Base-by-base conservation (phyloP, 2,888 invertebrate genomes). In the Odiellus spinosus region DNA sequence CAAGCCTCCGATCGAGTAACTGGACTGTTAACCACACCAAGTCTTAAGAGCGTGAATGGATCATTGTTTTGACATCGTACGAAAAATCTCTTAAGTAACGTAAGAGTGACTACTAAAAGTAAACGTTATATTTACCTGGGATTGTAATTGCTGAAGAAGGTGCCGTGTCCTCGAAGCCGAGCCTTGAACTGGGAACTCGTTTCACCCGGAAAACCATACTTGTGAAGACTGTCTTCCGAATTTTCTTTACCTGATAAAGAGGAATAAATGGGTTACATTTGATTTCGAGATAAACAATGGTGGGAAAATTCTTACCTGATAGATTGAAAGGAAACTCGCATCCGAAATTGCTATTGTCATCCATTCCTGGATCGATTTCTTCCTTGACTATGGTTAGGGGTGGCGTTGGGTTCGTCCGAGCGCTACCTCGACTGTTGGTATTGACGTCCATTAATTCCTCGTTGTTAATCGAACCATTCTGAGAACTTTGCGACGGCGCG, bases 1-100 rank as follows among this genome's bases (percentile, higher is more conserved):
- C 64, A 64, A 32, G 63, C 56, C 33, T 48, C 39, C 19, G 26
- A 17, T 38, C 38, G 15, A 17, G 14, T 45, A 8, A 45, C 21
- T n/a, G 45, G 45, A 19, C 45, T 48, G 10, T 48, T 44, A 14
- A 45, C 42, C 21, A 48, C 40, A 6, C 44, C 45, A 20, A 48
- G 40, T 35, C 48, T 48, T 15, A 33, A 2, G 14, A 39, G 14
- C 41, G 19, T 15, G n/a, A n/a, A 26, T 21, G 11, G 14, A 45
- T 6, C 18, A 21, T 14, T 36, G 19, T 14, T 5, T 10, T 39
- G 3, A 45, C 3, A 2, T 21, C 15, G 8, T 26, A 6, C 26
- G 26, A 26, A 26, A 26, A n/a, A 8, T 8, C 8, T 44, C 18
- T 26, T 6, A 26, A 4, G 8, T 26, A 26, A 26, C 26, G 26